phyloP scores from a whole-genome alignment of 1,140 invertebrate species.

The Zaprionus davidi region DNA sequence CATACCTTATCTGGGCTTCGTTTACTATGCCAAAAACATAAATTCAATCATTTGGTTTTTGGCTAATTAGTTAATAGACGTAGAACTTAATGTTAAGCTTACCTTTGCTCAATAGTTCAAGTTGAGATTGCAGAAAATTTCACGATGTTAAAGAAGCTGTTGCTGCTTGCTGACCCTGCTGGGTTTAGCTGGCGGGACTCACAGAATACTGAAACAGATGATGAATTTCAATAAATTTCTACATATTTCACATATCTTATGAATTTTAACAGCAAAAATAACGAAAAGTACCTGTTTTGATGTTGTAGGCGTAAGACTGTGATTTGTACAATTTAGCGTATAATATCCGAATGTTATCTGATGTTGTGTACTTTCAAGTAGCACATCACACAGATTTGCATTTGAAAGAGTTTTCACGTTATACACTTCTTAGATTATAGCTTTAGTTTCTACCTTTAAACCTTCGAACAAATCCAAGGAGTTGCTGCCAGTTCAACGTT shows the following conservation, averaged over 20 bases:
- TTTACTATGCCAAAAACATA: conserved; percentile 31
- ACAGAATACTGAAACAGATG: conserved; percentile 14
- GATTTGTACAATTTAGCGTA: conserved; percentile 8
- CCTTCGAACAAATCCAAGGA: neutral
- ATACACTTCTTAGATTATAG: neutral
- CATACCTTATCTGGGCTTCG: conserved; percentile 50
- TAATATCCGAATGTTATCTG: conserved; percentile 29
- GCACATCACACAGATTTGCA: conserved; percentile 3
- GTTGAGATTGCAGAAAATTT: neutral
- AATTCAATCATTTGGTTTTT: conserved; percentile 12
- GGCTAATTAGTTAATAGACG: neutral
- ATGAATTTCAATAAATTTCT: neutral
- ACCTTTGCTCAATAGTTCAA: conserved; percentile 22
- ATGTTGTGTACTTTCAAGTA: conserved; percentile 22
- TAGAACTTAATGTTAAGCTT: conserved; percentile 11
- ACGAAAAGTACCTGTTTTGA: conserved; percentile 18
- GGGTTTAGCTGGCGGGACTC: conserved; percentile 10
- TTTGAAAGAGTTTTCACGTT: neutral
- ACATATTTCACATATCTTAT: neutral
- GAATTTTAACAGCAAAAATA: neutral
- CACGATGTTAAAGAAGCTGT: neutral
- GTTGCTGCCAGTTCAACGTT: conserved; percentile 40
- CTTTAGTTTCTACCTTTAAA: neutral
- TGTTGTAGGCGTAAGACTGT: neutral
- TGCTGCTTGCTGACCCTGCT: neutral